A percentile compares a stretch with the other conserved stretches of the same genome.
Conservation (phyloP, 2,113 vertebrate species). For the Nyctibius bracteatus region DNA sequence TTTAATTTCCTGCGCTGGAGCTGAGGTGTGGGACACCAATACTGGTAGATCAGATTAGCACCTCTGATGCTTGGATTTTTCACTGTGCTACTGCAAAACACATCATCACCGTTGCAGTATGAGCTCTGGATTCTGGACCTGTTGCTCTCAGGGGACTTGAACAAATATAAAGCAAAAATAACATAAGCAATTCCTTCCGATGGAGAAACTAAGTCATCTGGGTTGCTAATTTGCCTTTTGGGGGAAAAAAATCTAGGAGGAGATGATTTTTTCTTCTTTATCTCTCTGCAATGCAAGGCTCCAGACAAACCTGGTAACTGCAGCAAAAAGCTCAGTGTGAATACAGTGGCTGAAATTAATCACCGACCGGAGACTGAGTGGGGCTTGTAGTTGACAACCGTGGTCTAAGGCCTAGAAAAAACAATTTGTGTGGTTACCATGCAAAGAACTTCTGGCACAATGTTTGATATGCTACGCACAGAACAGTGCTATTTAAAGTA, state of each 20-base stretch:
- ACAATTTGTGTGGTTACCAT: neutral
- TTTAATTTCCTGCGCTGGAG: slow-evolving; percentile 68
- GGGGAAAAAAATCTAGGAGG: neutral
- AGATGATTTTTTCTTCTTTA: neutral
- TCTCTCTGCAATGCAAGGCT: neutral
- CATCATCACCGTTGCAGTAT: neutral
- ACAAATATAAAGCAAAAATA: neutral
- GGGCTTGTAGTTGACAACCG: neutral
- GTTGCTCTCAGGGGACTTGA: neutral
- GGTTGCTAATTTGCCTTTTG: neutral
- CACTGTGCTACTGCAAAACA: neutral
- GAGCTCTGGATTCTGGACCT: slow-evolving; percentile 6
- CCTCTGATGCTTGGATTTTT: neutral
- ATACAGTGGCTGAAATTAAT: neutral
- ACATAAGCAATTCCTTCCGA: neutral
- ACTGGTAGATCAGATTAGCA: slow-evolving; percentile 60
- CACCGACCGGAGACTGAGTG: neutral
- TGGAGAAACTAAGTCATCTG: neutral
- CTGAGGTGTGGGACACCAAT: slow-evolving; percentile 65
- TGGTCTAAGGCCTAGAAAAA: neutral
- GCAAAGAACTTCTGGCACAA: neutral
- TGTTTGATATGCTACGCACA: neutral
- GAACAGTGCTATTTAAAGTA: neutral
- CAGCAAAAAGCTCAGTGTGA: neutral
- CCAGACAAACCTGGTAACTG: neutral